These are phyloP conservation scores for Trachelipus rathkii DNA, from an alignment of 1,140 invertebrate genomes.

Conservation along the genomic window DNA sequence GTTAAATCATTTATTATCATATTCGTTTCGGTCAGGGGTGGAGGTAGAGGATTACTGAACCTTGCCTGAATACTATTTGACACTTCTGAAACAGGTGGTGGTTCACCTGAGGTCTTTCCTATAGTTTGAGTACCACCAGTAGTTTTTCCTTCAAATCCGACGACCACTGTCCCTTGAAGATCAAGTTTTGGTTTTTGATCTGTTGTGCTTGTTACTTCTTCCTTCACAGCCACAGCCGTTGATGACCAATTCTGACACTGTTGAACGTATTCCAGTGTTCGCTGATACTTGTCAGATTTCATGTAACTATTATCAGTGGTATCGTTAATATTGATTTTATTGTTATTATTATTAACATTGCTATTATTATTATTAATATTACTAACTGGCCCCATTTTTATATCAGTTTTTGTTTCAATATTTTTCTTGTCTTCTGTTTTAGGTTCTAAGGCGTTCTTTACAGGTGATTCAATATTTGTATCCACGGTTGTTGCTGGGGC, in stretches of 20 bases:
- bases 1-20: constrained; percentile 96
- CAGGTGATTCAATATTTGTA: background rate
- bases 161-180: constrained; percentile 36
- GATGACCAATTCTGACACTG: constrained; percentile 73
- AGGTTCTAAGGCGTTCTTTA: background rate
- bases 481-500: background rate
- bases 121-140: constrained; percentile 20
- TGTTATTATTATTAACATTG: constrained; percentile 10
- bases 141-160: constrained; percentile 25
- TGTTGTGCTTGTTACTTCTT: constrained; percentile 45
- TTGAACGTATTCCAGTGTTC: constrained; percentile 83
- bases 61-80: constrained; percentile 54
- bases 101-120: constrained; percentile 6
- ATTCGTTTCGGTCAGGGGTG: constrained; percentile 53
- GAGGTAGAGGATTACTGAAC: constrained; percentile 38
- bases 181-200: constrained; percentile 44
- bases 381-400: background rate
- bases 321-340: background rate
- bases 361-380: too few relatives aligned
- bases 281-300: constrained; percentile 70
- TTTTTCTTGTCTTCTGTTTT: background rate
- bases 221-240: constrained; percentile 42
- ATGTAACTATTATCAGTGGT: constrained; percentile 35
- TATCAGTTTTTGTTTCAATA: background rate
- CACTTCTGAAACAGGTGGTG: constrained; percentile 23